Evolutionary conservation across 2,888 invertebrate species (phyloP), one percentile per base, ranked within the genome.

Genomic region (Diplolepis rosae): DNA sequence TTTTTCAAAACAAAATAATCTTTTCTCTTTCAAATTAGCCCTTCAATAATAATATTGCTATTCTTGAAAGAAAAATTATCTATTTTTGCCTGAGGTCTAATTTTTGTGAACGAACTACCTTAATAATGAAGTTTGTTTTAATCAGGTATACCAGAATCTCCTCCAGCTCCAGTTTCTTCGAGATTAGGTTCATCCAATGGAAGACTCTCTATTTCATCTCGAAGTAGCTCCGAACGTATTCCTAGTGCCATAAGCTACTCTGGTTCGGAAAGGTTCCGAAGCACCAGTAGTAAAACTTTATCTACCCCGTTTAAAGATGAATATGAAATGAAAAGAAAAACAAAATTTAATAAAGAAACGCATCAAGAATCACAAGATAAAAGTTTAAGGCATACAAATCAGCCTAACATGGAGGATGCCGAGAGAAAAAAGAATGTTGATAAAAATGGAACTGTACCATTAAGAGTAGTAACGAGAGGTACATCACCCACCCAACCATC

Each of bases 401-500:
- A 28, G 69, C 42, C 70, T 15, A 71, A 68, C 4, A 75, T 71
- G 5, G 72, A 66, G 4, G 74, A 78, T 9, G 72, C 68, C 3
- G 75, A 74, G 24, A 69, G 70, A 4, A 51, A 68, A 52, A 35
- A 42, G 35, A 15, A 66, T 22, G 52, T 4, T 1, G 30, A n/a
- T 1, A 67, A 67, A 28, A 70, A 75, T 18, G 71, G 70, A 1
- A 65, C 68, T 1, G 66, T 76, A 22, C 50, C 75, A 2, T 86
- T 95, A 2, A 90, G 91, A 4, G 92, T 95, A 66, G 90, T 94
- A 2, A 94, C 94, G 0, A 90, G 95, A 71, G 93, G 93, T 30
- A 95, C 95, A 0, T 96, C 95, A 18, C 95, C 95, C 0, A 94
- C 94, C 0, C 92, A 93, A 0, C 92, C 93, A 0, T 92, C 93